Evolutionary conservation across 2,113 vertebrate genomes (phyloP).

Genomic region (Ceyx margarethae): DNA sequence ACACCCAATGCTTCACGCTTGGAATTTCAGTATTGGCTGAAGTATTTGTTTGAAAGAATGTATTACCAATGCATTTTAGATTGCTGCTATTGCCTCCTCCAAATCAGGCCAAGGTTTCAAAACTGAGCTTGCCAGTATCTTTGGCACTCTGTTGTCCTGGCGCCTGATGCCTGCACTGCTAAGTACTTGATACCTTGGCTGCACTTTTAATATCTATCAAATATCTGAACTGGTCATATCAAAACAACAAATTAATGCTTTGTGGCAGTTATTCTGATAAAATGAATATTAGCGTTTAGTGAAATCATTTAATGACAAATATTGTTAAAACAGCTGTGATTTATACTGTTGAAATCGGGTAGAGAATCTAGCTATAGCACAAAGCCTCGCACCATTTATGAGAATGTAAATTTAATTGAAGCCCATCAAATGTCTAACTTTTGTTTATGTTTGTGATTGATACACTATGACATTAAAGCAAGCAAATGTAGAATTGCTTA

Average conservation of each 20-base stretch:
- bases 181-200: slow-evolving; percentile 48
- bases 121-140: not conserved
- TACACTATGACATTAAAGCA: not conserved
- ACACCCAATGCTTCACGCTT: not conserved
- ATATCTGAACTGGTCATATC: not conserved
- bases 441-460: not conserved
- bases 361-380: not conserved
- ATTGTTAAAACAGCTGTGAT: not conserved
- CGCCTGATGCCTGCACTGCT: not conserved
- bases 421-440: not conserved
- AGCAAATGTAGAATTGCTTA: slow-evolving; percentile 4
- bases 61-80: not conserved
- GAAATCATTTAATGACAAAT: not conserved
- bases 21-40: not conserved
- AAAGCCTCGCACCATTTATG: not conserved
- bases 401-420: not conserved
- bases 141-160: slow-evolving; percentile 1
- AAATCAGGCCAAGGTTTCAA: not conserved
- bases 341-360: not conserved
- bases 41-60: not conserved
- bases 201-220: not conserved
- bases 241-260: slow-evolving; percentile 24
- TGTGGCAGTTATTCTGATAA: not conserved
- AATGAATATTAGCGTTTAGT: not conserved
- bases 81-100: not conserved